Evolutionary conservation across 2,113 vertebrate genomes (phyloP).

Genomic region (Paraplagusia blochii): DNA sequence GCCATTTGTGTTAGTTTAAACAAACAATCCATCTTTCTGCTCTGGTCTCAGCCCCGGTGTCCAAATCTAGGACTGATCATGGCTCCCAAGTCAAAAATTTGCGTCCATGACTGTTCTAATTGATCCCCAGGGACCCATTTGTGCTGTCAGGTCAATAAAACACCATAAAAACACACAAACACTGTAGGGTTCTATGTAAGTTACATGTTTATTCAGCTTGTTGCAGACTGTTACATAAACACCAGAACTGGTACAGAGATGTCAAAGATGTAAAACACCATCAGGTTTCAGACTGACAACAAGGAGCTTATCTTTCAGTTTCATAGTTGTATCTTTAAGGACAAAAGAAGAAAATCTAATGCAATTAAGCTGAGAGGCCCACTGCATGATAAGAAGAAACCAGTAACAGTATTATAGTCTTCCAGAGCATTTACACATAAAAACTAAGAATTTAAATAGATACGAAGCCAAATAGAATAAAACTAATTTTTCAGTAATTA

Average conservation of each 20-base stretch:
- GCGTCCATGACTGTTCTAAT: no score
- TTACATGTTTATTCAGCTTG: slow-evolving; percentile 73
- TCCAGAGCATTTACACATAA: slow-evolving; percentile 52
- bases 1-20: no score
- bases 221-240: slow-evolving; percentile 60
- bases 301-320: slow-evolving; percentile 46
- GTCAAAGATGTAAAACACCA: slow-evolving; percentile 58
- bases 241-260: slow-evolving; percentile 52
- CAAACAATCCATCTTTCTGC: no score
- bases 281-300: slow-evolving; percentile 42
- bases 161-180: no score
- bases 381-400: slow-evolving; percentile 37
- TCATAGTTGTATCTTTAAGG: slow-evolving; percentile 48
- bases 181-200: slow-evolving; percentile 46
- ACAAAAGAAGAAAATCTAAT: slow-evolving; percentile 39
- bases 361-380: slow-evolving; percentile 35
- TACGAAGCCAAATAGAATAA: slow-evolving; percentile 10
- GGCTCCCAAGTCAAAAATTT: no score
- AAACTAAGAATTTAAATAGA: slow-evolving; percentile 19
- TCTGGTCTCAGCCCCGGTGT: no score
- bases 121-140: no score
- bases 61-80: no score
- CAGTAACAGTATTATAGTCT: slow-evolving; percentile 49
- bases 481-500: slow-evolving; percentile 11
- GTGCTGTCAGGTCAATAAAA: no score